phyloP scores from a whole-genome alignment of 2,888 invertebrate genomes.

The Tillus elongatus region DNA sequence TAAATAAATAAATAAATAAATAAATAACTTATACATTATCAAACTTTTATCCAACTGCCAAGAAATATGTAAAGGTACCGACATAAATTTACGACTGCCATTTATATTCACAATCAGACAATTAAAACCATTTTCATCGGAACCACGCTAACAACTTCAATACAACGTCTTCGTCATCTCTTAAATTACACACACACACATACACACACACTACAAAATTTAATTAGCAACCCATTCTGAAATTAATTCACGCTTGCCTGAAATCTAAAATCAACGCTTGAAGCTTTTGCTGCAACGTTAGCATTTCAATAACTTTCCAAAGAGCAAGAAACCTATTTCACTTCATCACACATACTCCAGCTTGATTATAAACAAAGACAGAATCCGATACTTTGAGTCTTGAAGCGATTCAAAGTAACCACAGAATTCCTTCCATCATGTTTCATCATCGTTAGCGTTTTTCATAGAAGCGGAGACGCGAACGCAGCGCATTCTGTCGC shows the following conservation, averaged over 20 bases:
- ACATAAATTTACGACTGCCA: too few relatives aligned
- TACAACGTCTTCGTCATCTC: too few relatives aligned
- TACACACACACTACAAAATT: slow-evolving; percentile 5
- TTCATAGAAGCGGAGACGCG: too few relatives aligned
- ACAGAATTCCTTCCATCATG: slow-evolving; percentile 32
- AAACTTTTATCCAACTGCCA: too few relatives aligned
- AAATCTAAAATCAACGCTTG: slow-evolving; percentile 19
- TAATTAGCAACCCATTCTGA: slow-evolving; percentile 6
- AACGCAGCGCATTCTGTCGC: slow-evolving; percentile 32
- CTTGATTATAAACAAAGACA: slow-evolving; percentile 29
- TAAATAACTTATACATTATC: too few relatives aligned
- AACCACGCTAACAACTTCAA: too few relatives aligned
- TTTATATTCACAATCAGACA: too few relatives aligned
- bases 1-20: too few relatives aligned
- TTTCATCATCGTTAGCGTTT: slow-evolving; percentile 13
- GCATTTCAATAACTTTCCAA: slow-evolving; percentile 7
- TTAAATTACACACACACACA: too few relatives aligned
- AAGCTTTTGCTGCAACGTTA: slow-evolving; percentile 17
- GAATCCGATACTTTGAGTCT: slow-evolving; percentile 30
- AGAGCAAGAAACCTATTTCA: slow-evolving; percentile 15
- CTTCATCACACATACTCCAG: slow-evolving; percentile 14
- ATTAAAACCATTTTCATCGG: too few relatives aligned
- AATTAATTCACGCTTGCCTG: slow-evolving; percentile 15
- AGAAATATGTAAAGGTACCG: too few relatives aligned
- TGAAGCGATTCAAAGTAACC: slow-evolving; percentile 40